Base-by-base conservation (phyloP, 2,797 vertebrate genomes). In the Brachyrhaphis roseni region DNA sequence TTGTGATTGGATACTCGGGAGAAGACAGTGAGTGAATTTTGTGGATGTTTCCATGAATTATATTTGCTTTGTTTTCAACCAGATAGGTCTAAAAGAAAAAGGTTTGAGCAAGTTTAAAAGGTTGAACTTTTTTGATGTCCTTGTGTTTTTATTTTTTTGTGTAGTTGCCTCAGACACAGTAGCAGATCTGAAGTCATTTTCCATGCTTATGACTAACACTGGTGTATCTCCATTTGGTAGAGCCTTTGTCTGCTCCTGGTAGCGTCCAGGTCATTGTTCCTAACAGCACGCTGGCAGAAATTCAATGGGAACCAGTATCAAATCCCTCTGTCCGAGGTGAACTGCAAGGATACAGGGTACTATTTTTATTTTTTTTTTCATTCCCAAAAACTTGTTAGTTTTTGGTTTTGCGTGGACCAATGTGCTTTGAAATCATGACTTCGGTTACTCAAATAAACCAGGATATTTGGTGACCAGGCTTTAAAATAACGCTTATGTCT, bases 261-360 rank as follows among this genome's bases (percentile, higher is more conserved):
- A 97, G 92, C 0, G 94, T 99, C 26, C 91, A 90, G 72, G 93
- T 98, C 72, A 95, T 81, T 47, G 95, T 97, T 83, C 93, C 96
- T 82, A 98, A 98, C 93, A 97, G 97, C 82, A 98, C 97, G 0
- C 86, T 97, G 75, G 97, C 96, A 31, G 97, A 98, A 78, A 96
- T 98, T 4, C 96, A 96, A 3, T 99, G 98, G 98, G 96, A 98
- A 64, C 93, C 98, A 0, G 96, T 99, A 55, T 90, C 96, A 57
- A 62, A 87, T 2, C 90, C 95, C 72, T 95, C 95, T 74, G 94
- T 99, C 28, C 92, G 96, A 81, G 98, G 98, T 47, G 95, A 96
- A 87, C 96, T 98, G 18, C 95, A 97, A 86, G 98, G 97, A 77
- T 99, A 99, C 88, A 98, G 96, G 95, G 98, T 97, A 95, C 31